Base-by-base conservation (phyloP, 2,113 vertebrate species). In the Sphyrna mokarran region DNA sequence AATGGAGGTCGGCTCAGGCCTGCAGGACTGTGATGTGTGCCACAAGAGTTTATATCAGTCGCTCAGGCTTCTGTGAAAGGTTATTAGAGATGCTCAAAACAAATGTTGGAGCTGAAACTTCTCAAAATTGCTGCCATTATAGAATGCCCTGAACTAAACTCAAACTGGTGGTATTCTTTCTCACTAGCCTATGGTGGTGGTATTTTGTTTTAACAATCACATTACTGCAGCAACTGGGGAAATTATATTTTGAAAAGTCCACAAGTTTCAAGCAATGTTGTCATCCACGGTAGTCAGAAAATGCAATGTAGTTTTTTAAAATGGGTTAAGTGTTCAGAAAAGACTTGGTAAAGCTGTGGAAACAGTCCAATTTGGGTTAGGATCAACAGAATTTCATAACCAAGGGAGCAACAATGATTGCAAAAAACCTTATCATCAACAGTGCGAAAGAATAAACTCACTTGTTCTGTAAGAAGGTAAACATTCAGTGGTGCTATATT, bases 61-160 rank as follows among this genome's bases (percentile, higher is more conserved):
- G 97, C 96, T 96, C 96, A 97, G 97, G 97, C 96, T 97, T 98
- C 97, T 97, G 96, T 97, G 97, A 97, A 96, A 96, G 95, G 95
- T 95, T 97, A 96, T 96, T 95, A 96, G 96, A 96, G 95, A 96
- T n/a, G 86, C 96, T 95, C 96, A 96, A 96, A 96, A 96, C 95
- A 96, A 20, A 95, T 0, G 69, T 22, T 95, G 2, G 96, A 95
- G 89, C 95, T 95, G 0, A 80, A 96, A 96, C 94, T 95, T 95
- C 87, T 68, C 90, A 85, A 96, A 96, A 72, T 70, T 95, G 69
- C 22, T 95, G 66, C 94, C 72, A 95, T 95, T 95, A 95, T 33
- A 95, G 68, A 72, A 95, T 48, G 69, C 94, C 69, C 40, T 29
- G 43, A 72, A 95, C 94, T 95, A 72, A 95, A 95, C 66, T 48